A percentile compares a stretch with the other conserved stretches of the same genome.
Conservation (phyloP, 2,113 vertebrate genomes). For the human region GRCh38 chr14:57356001-57356500, state of each 20-base stretch:
- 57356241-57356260: background rate
- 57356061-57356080: constrained; percentile 5
- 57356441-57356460: background rate
- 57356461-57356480: background rate
- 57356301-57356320: background rate
- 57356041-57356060: background rate
- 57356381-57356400: background rate
- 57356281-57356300: background rate
- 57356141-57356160: background rate
- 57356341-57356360: background rate
- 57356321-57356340: background rate
- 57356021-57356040: background rate
- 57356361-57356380: background rate
- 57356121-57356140: background rate
- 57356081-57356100: background rate
- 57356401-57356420: background rate
- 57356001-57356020: background rate
- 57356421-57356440: background rate
- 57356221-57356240: background rate
- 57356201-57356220: background rate
- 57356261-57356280: background rate
- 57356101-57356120: constrained; percentile 9
- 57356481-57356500: background rate
- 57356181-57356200: background rate
- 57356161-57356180: background rate